These are phyloP conservation scores for Cepphus grylle DNA, from an alignment of 2,113 vertebrate species.

Conservation along the genomic window DNA sequence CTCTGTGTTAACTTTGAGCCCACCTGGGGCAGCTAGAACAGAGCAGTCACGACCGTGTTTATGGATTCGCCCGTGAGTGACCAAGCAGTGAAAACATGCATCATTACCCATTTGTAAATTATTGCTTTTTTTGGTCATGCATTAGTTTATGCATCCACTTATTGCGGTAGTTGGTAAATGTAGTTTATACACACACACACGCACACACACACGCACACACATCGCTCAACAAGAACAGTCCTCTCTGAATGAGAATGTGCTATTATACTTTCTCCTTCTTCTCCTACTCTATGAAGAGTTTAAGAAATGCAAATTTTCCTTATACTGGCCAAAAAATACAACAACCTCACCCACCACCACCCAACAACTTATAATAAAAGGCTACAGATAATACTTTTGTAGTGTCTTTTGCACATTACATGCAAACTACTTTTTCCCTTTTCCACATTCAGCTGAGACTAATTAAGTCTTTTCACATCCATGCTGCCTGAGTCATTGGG, in stretches of 20 bases:
- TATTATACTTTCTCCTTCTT: neutral
- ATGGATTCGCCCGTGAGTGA: rapidly evolving
- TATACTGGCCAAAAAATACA: neutral
- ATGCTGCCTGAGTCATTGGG: neutral
- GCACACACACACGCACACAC: rapidly evolving
- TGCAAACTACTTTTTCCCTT: neutral
- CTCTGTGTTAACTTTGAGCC: neutral
- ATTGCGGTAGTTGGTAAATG: neutral
- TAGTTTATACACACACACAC: neutral
- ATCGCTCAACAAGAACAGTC: neutral
- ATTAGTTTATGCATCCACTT: neutral
- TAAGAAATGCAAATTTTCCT: neutral
- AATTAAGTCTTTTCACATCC: neutral
- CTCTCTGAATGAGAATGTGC: neutral
- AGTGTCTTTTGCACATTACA: neutral
- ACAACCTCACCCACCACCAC: neutral
- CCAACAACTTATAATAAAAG: neutral
- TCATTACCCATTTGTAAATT: neutral
- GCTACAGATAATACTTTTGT: neutral
- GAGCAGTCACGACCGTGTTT: neutral
- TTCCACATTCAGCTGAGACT: neutral
- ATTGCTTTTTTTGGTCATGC: neutral
- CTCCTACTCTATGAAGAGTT: neutral
- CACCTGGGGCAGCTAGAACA: neutral
- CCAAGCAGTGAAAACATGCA: neutral